These are phyloP conservation scores for Mormyrops boulengeri DNA, from an alignment of 2,797 vertebrate species.

Conservation along the genomic window DNA sequence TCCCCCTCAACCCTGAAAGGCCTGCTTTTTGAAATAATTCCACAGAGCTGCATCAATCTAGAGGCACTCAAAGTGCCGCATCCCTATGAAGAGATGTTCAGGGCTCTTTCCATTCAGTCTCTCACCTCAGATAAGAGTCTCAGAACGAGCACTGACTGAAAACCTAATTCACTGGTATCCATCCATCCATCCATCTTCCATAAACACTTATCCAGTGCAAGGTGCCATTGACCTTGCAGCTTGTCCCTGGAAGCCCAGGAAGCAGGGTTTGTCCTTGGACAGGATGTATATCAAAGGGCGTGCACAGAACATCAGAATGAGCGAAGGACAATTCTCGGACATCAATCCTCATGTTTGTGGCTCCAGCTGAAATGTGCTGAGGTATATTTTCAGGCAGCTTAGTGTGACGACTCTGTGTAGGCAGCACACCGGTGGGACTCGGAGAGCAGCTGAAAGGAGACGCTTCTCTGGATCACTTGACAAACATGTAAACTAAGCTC, in stretches of 20 bases:
- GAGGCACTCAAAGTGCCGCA: neutral
- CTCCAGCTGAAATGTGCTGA: neutral
- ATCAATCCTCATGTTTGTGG: neutral
- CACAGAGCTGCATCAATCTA: slow-evolving; percentile 1
- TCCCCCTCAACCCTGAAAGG: neutral
- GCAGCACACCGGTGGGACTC: neutral
- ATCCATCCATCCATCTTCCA: neutral
- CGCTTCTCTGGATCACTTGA: neutral
- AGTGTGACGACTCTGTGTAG: neutral
- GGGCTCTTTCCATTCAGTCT: neutral
- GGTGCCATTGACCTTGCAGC: neutral
- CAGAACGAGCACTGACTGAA: neutral
- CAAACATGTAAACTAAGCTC: slow-evolving; percentile 5
- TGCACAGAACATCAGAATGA: neutral
- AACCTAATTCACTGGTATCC: neutral
- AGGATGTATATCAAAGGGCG: neutral
- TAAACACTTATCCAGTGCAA: neutral
- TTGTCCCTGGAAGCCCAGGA: neutral
- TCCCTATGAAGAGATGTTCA: neutral
- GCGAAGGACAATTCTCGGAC: neutral
- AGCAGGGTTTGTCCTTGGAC: neutral
- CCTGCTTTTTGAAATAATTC: neutral
- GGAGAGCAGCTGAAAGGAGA: neutral
- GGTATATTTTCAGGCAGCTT: neutral
- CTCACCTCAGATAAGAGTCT: neutral